Percentiles rank a stretch among this genome's conserved stretches.
Conservation (phyloP, 2,888 invertebrate genomes). For the Eupithecia centaureata region DNA sequence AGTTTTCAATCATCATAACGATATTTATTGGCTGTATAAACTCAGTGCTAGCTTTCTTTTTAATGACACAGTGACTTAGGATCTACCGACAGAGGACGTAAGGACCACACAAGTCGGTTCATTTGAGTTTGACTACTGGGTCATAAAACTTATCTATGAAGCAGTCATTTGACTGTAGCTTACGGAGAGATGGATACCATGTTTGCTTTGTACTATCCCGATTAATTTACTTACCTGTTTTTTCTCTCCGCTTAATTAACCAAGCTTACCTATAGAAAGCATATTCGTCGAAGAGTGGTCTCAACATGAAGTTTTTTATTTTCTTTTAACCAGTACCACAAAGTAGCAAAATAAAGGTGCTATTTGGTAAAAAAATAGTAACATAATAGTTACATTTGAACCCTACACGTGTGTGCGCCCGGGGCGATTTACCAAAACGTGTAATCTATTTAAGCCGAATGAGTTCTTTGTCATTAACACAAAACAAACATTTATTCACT, state of each 20-base stretch:
- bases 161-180: neutral
- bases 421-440: slow-evolving; percentile 55
- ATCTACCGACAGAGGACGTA: slow-evolving; percentile 19
- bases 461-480: slow-evolving; percentile 75
- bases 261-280: too few relatives aligned
- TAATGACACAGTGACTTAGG: too few relatives aligned
- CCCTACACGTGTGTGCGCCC: slow-evolving; percentile 39
- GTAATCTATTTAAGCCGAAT: slow-evolving; percentile 74
- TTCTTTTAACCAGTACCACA: neutral
- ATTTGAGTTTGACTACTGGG: slow-evolving; percentile 15
- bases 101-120: slow-evolving; percentile 31
- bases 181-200: neutral
- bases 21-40: slow-evolving; percentile 21
- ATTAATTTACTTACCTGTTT: too few relatives aligned
- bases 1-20: slow-evolving; percentile 27
- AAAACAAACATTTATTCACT: slow-evolving; percentile 77
- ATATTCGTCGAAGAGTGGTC: too few relatives aligned
- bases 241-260: too few relatives aligned
- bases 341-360: neutral
- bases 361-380: slow-evolving; percentile 7
- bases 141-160: slow-evolving; percentile 8
- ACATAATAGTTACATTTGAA: slow-evolving; percentile 36
- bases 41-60: slow-evolving; percentile 14
- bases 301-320: too few relatives aligned
- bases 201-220: neutral